These are phyloP conservation scores for Aleiodes testaceus DNA, from an alignment of 2,888 invertebrate species.

Conservation along the genomic window DNA sequence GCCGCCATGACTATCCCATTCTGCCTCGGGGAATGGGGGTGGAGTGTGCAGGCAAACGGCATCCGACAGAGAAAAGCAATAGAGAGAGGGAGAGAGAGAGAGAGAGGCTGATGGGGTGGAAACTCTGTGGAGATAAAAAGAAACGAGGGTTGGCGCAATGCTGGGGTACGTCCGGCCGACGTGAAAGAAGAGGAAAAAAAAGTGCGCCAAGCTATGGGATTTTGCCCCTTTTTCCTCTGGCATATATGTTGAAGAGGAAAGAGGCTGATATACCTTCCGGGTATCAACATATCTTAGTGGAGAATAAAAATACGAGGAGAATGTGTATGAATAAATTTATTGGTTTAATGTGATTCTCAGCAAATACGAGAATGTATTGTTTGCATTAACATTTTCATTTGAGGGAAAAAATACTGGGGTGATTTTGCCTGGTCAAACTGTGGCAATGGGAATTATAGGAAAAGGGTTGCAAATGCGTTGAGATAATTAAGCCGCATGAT, in stretches of 20 bases:
- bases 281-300: conserved; percentile 71
- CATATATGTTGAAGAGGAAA: conserved; percentile 52
- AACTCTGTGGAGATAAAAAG: conserved; percentile 73
- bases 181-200: conserved; percentile 38
- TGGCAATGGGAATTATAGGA: too few relatives aligned
- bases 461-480: conserved; percentile 65
- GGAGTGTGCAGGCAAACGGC: conserved; percentile 50
- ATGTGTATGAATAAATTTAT: conserved; percentile 71
- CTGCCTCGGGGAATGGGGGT: conserved; percentile 54
- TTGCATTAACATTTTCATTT: too few relatives aligned
- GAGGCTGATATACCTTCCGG: conserved; percentile 44
- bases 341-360: conserved; percentile 56
- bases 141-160: conserved; percentile 69
- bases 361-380: too few relatives aligned
- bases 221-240: conserved; percentile 39
- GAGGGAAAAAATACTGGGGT: conserved; percentile 42
- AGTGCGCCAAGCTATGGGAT: conserved; percentile 22
- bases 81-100: conserved; percentile 49
- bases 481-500: conserved; percentile 73
- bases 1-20: conserved; percentile 71
- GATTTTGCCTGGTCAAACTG: conserved; percentile 53
- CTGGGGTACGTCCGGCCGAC: conserved; percentile 50
- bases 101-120: conserved; percentile 73
- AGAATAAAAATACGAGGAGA: conserved; percentile 69
- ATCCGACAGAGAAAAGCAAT: conserved; percentile 45